These are phyloP conservation scores for Excalfactoria chinensis DNA, from an alignment of 2,113 vertebrate species.

Conservation along the genomic window DNA sequence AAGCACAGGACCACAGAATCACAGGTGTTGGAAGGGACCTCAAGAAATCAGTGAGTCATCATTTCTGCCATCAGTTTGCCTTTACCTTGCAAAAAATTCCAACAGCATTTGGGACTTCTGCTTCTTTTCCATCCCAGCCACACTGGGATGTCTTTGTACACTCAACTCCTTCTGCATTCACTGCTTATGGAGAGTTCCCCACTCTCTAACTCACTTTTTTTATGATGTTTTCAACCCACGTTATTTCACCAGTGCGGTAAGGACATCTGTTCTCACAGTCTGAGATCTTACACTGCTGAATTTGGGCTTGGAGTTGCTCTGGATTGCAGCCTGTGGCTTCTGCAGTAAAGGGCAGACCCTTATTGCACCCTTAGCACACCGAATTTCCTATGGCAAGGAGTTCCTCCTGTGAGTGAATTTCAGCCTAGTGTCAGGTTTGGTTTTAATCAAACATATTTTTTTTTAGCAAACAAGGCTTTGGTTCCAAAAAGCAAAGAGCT, in stretches of 20 bases:
- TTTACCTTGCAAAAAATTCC: neutral
- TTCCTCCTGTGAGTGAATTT: neutral
- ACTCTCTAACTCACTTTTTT: neutral
- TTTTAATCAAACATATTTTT: neutral
- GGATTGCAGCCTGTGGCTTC: neutral
- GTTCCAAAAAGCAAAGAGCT: neutral
- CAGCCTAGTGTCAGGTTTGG: neutral
- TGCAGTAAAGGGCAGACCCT: neutral
- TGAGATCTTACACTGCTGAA: neutral
- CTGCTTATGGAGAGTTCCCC: neutral
- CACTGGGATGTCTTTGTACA: neutral
- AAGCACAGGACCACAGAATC: no score
- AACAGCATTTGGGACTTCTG: neutral
- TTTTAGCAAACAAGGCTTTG: neutral
- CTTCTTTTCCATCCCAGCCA: neutral
- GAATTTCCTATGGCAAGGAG: neutral
- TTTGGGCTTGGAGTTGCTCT: neutral
- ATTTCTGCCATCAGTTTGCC: neutral
- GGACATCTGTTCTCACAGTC: neutral
- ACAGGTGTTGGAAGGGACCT: no score
- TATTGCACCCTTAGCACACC: neutral
- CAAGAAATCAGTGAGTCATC: no score
- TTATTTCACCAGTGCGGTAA: neutral
- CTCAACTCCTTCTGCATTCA: neutral
- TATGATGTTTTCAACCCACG: neutral